phyloP scores from a whole-genome alignment of 2,113 vertebrate species.

The Dissostichus mawsoni region DNA sequence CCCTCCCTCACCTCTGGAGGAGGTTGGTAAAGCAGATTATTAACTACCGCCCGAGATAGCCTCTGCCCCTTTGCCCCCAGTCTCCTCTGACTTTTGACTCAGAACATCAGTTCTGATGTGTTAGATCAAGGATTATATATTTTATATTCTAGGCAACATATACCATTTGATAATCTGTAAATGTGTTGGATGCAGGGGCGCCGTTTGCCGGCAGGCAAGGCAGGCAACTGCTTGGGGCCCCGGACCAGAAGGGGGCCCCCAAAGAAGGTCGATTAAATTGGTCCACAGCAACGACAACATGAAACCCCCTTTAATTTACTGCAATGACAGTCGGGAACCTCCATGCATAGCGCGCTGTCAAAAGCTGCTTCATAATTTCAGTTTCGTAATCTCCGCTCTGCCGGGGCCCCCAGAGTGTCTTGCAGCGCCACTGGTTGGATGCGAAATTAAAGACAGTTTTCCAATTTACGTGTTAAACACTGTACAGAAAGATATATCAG shows the following conservation, averaged over 20 bases:
- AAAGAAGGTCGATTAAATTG: too few species aligned
- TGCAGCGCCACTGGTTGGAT: too few species aligned
- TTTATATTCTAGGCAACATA: background rate
- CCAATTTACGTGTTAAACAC: background rate
- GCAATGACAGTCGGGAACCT: too few species aligned
- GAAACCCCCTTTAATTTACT: too few species aligned
- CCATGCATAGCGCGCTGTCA: too few species aligned
- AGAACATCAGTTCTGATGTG: background rate
- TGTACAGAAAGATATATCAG: background rate
- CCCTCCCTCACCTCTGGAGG: slow-evolving; percentile 1
- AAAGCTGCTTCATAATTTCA: too few species aligned
- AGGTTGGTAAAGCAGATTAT: slow-evolving; percentile 43
- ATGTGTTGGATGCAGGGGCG: background rate
- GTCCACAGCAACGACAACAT: too few species aligned
- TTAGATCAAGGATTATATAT: background rate
- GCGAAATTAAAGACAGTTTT: background rate
- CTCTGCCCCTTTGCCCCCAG: background rate
- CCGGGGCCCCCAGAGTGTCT: too few species aligned
- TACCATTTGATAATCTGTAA: background rate
- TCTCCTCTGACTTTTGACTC: slow-evolving; percentile 10
- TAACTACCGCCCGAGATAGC: background rate
- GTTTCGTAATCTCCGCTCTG: too few species aligned
- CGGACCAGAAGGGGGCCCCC: too few species aligned
- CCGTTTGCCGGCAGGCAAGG: too few species aligned
- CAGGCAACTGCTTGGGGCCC: too few species aligned